Evolutionary conservation across 2,888 invertebrate species (phyloP), one percentile per base, ranked within the genome.

Genomic region (Syritta pipiens): DNA sequence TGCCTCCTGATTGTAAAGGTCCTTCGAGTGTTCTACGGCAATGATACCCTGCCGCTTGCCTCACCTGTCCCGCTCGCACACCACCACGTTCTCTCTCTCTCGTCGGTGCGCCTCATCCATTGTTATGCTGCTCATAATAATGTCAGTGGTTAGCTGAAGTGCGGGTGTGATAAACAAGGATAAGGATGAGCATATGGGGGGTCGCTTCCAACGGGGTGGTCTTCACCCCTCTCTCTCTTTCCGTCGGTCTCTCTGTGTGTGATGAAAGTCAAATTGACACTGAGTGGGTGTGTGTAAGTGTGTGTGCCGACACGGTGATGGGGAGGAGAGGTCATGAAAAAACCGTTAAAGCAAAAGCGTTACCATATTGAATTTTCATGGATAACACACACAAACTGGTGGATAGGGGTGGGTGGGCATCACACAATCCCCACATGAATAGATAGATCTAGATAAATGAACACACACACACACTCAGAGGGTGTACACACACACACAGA

Each of bases 121-220:
- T 74, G 79, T 79, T 79, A 74, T 74, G 79, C 67, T 79, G 74
- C 55, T 79, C 79, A 79, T 79, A 79, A 79, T 79, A 79, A 79
- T 79, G 79, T 79, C 79, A 74, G 79, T 74, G 79, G 79, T 79
- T 79, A 74, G 79, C 68, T 79, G 79, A 79, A 79, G 79, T 74
- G 74, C 57, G 79, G 79, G 79, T 79, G 74, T 68, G 74, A 79
- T 74, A 79, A 79, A 57, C 74, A 57, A 5, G 24, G 63, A 62
- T 76, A 67, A 60, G 48, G 44, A 53, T 53, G 48, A 26, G 72
- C 26, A 32, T 12, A 44, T n/a, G 46, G 75, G 55, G 53, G 4
- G 14, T 7, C 20, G 48, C 14, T 14, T 26, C n/a, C n/a, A 53
- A 20, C 12, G 3, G 17, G 37, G 37, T 35, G 32, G 30, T 32